Percentiles rank a stretch among this genome's conserved stretches.
These are phyloP conservation scores for Gymnobelideus leadbeateri DNA, from an alignment of 2,113 vertebrate genomes.

Conservation along the genomic window DNA sequence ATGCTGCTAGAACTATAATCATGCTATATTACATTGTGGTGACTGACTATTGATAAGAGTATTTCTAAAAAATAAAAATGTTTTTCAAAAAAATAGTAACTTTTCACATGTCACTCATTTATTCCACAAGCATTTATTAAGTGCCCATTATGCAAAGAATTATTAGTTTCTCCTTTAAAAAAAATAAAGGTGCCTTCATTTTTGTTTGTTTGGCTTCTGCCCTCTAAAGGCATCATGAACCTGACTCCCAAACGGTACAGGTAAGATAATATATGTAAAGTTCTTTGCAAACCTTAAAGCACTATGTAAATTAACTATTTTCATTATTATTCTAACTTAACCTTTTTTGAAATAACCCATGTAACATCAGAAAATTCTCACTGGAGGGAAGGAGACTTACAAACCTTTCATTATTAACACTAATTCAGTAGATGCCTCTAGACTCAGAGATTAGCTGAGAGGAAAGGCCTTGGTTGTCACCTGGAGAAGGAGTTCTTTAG, in stretches of 20 bases:
- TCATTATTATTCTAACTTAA: background rate
- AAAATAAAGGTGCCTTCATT: conserved; percentile 41
- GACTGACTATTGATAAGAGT: conserved; percentile 30
- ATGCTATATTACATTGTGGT: background rate
- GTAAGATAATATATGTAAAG: background rate
- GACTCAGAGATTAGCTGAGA: background rate
- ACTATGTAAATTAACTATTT: background rate
- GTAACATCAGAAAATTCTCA: background rate
- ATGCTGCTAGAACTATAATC: conserved; percentile 49
- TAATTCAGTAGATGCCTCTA: background rate
- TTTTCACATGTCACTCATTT: conserved; percentile 2
- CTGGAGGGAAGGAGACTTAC: background rate
- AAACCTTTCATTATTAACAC: background rate
- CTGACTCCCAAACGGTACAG: background rate
- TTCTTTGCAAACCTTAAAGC: background rate
- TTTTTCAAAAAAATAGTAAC: conserved; percentile 18
- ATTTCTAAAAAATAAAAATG: conserved; percentile 60
- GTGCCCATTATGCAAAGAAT: background rate
- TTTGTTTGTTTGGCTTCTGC: conserved; percentile 20
- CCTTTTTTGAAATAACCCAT: background rate
- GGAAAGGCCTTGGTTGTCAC: background rate
- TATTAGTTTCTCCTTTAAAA: conserved; percentile 37
- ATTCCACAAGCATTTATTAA: background rate
- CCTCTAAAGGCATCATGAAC: background rate
- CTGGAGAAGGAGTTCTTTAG: background rate